Base-by-base conservation (phyloP, 2,113 vertebrate genomes). In the Apeltes quadracus region DNA sequence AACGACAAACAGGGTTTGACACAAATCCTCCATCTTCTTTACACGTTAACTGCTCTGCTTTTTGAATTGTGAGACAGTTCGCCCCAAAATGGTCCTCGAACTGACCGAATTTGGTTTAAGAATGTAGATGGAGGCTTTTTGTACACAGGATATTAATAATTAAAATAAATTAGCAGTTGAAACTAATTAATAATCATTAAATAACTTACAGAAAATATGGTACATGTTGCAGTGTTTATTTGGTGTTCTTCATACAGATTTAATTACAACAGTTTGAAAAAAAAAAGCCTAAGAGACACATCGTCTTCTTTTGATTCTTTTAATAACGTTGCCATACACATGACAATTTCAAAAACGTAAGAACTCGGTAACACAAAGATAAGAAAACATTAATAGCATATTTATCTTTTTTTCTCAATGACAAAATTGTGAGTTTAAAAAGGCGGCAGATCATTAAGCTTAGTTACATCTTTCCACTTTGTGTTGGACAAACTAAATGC, bases 351-450 rank as follows among this genome's bases (percentile, higher is more conserved):
- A 61, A 83, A 85, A 84, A 81, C 66, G 44, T 62, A 75, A 64
- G 58, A 86, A 83, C 69, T 78, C 81, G 79, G 72, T 78, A 91
- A 91, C 86, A 89, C 89, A 92, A 90, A 87, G 78, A 78, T 86
- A 89, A 75, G 82, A 91, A 91, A 91, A 86, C 80, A 83, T 82
- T 76, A 81, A 85, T 66, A 75, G 63, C 72, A 89, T 84, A 87
- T 67, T 67, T 69, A 53, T 76, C 14, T 72, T 83, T 85, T 53
- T 77, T 61, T 5, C 20, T 79, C 55, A 20, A 67, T 72, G 27
- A 86, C 18, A 27, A 54, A 22, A 14, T 58, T 20, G 23, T 56
- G 73, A 70, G 53, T 44, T 76, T 48, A 55, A 61, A 63, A 78
- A 73, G 20, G 32, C 5, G 25, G 73, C 56, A 76, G 74, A 83